phyloP scores from a whole-genome alignment of 2,797 vertebrate genomes.

The Champsocephalus esox region DNA sequence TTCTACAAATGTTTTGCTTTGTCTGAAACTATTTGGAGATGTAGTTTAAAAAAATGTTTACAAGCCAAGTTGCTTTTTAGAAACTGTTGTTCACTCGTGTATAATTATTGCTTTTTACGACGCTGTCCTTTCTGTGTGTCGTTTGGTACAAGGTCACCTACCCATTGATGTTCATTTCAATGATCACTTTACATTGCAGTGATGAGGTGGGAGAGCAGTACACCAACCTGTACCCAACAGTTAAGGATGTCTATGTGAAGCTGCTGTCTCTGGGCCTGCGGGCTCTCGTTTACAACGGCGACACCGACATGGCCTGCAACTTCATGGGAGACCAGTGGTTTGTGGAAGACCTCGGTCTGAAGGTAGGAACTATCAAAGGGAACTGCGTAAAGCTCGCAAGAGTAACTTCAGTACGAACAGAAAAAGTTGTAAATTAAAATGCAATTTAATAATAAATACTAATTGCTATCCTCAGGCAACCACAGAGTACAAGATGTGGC shows the following conservation, averaged over 20 bases:
- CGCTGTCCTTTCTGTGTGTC: neutral
- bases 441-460: neutral
- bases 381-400: too few species aligned
- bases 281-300: constrained; percentile 86
- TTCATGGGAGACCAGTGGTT: constrained; percentile 88
- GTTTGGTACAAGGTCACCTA: neutral
- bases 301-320: constrained; percentile 89
- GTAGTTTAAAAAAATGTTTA: neutral
- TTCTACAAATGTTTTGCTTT: neutral
- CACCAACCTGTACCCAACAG: constrained; percentile 63
- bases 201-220: constrained; percentile 71
- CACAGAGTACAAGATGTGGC: constrained; percentile 76
- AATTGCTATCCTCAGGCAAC: constrained; percentile 65
- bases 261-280: constrained; percentile 78
- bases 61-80: neutral
- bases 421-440: neutral
- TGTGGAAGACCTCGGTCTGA: constrained; percentile 81
- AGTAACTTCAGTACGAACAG: too few species aligned
- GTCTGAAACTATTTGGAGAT: neutral
- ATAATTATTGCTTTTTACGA: neutral
- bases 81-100: neutral
- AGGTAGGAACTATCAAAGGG: constrained; percentile 59
- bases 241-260: constrained; percentile 82
- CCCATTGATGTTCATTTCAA: neutral
- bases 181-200: constrained; percentile 52